phyloP scores from a whole-genome alignment of 2,888 invertebrate genomes.

The Labia minor region DNA sequence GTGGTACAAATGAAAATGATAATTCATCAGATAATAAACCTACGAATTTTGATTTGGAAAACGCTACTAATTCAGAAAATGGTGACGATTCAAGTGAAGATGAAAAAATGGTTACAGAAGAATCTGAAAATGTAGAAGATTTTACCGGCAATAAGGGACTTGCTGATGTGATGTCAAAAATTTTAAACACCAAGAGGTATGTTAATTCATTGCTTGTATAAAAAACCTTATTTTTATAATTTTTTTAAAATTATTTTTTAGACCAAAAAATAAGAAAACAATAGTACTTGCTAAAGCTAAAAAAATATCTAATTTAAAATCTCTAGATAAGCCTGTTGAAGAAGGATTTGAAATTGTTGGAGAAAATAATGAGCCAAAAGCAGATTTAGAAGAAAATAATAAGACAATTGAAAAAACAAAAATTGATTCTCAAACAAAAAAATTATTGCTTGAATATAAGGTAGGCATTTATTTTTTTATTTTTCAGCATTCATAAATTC shows the following conservation, averaged over 20 bases:
- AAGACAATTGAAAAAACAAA: constrained; percentile 22
- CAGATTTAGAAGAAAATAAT: constrained; percentile 25
- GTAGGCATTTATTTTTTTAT: neutral
- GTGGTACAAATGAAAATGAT: neutral
- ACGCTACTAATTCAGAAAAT: neutral
- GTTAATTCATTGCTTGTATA: too few relatives aligned
- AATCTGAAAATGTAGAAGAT: neutral
- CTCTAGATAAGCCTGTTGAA: constrained; percentile 39
- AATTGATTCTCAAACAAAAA: constrained; percentile 15
- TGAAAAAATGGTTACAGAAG: neutral
- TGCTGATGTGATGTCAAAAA: constrained; percentile 74
- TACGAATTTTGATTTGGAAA: too few relatives aligned
- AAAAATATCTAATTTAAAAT: constrained; percentile 48
- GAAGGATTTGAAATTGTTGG: constrained; percentile 59
- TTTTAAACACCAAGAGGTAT: constrained; percentile 55
- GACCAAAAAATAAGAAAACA: constrained; percentile 59
- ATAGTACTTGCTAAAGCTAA: constrained; percentile 71
- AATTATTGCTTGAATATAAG: too few relatives aligned
- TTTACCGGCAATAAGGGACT: constrained; percentile 53
- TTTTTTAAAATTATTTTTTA: neutral
- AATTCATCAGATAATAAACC: neutral
- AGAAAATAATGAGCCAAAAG: constrained; percentile 38
- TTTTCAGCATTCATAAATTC: too few relatives aligned
- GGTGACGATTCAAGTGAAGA: neutral
- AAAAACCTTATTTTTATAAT: neutral